These are phyloP conservation scores for Amphipoea oculea DNA, from an alignment of 2,888 invertebrate species.

Conservation along the genomic window DNA sequence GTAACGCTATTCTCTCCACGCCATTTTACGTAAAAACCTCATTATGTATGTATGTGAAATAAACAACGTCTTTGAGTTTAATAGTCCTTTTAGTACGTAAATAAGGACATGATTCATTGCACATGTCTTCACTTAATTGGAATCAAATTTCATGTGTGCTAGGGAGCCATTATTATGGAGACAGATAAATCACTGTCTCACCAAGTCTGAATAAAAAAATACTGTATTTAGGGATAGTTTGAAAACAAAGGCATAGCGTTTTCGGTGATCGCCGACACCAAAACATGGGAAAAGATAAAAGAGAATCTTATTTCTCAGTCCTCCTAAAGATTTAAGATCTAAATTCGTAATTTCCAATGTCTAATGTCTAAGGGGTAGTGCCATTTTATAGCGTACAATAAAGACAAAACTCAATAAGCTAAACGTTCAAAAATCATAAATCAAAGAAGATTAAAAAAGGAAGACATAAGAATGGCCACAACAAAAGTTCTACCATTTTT, in stretches of 20 bases:
- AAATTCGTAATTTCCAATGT: background rate
- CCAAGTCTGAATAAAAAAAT: conserved; percentile 1
- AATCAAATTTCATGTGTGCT: conserved; percentile 53
- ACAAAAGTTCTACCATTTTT: conserved; percentile 69
- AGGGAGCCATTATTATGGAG: conserved; percentile 34
- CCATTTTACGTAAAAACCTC: conserved; percentile 67
- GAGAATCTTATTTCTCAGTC: background rate
- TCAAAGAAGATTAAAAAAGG: conserved; percentile 66
- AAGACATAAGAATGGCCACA: conserved; percentile 54
- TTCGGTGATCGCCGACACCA: background rate
- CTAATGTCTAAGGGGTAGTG: background rate
- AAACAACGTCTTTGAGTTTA: conserved; percentile 58
- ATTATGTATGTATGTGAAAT: conserved; percentile 64
- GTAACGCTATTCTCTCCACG: conserved; percentile 41
- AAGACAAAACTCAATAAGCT: conserved; percentile 48
- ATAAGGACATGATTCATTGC: conserved; percentile 48
- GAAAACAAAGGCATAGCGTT: background rate
- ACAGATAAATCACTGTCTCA: conserved; percentile 30
- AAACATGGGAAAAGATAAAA: background rate
- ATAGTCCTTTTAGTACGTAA: conserved; percentile 26
- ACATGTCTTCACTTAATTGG: conserved; percentile 50
- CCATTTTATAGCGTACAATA: background rate
- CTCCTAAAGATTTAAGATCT: too few species aligned
- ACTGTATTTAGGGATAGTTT: background rate
- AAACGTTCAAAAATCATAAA: conserved; percentile 59